Evolutionary conservation across 1,140 invertebrate genomes (phyloP), one percentile per base, ranked within the genome.

Genomic region (Campoletis sonorensis): DNA sequence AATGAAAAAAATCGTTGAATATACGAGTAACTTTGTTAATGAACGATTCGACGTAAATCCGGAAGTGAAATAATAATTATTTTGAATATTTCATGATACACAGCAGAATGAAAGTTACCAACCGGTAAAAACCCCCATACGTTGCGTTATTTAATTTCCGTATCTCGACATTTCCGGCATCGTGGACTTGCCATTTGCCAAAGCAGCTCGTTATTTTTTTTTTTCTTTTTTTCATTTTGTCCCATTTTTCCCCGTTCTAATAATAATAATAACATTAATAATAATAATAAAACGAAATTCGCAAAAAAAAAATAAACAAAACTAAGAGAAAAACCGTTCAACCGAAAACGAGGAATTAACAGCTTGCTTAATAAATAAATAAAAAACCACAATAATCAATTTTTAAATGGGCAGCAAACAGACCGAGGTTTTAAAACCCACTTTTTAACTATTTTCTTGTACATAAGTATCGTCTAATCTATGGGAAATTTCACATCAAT

Each of bases 281-380:
- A 11, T n/a, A 64, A 64, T 4, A 27, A 30, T 30, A 67, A 11
- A 30, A 13, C 30, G 11, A 67, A 15, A 30, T n/a, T n/a, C 27
- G 64, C 0, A 33, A 70, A 33, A 33, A 70, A 70, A 1, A 64
- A 8, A 0, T 27, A n/a, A 26, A 27, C 23, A 27, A 23, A 70
- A 70, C 13, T n/a, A n/a, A n/a, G n/a, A n/a, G n/a, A 10, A 70
- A 72, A 72, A 72, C n/a, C 37, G 40, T 13, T 72, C 37, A 40
- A 71, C 33, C 68, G 68, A 16, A 71, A 71, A 13, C 49, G 37
- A 72, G 37, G 26, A 49, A 75, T 75, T 75, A 75, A 75, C 72
- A 75, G 72, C 72, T 75, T 75, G 72, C 72, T 75, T 75, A 75
- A 54, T 23, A 13, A 45, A 5, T n/a, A n/a, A n/a, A n/a, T n/a